Percentiles rank a stretch among this genome's conserved stretches.
Conservation (phyloP, 2,797 vertebrate genomes). For the Borostomias antarcticus region DNA sequence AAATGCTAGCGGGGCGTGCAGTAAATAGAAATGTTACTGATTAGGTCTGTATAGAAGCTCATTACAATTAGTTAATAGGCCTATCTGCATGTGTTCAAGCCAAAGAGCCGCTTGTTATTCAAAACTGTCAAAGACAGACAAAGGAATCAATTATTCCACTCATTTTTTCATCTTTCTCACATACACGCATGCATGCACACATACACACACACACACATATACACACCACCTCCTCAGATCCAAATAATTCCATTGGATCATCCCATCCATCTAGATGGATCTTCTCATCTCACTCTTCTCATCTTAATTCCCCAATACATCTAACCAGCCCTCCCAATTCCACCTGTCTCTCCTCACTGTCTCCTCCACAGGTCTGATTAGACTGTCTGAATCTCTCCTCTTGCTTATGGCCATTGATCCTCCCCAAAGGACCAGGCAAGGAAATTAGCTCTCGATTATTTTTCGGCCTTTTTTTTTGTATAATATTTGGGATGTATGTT, state of each 20-base stretch:
- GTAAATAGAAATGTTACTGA: too few species aligned
- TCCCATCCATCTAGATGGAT: conserved; percentile 34
- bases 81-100: too few species aligned
- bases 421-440: conserved; percentile 52
- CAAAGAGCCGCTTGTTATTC: too few species aligned
- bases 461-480: background rate
- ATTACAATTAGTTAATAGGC: too few species aligned
- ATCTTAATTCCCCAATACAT: conserved; percentile 77
- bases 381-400: conserved; percentile 58
- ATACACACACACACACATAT: conserved; percentile 24
- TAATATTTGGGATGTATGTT: background rate
- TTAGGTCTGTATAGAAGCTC: too few species aligned
- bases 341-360: conserved; percentile 53
- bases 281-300: conserved; percentile 58
- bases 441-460: conserved; percentile 17
- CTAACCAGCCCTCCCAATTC: conserved; percentile 72
- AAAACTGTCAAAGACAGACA: too few species aligned
- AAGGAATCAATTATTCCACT: too few species aligned
- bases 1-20: too few species aligned
- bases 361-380: conserved; percentile 71
- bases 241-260: conserved; percentile 25
- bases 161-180: background rate
- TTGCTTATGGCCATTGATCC: conserved; percentile 61
- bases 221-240: background rate
- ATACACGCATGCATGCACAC: conserved; percentile 3